Evolutionary conservation across 2,113 vertebrate genomes (phyloP), one percentile per base, ranked within the genome.

Genomic region (Sprattus sprattus): DNA sequence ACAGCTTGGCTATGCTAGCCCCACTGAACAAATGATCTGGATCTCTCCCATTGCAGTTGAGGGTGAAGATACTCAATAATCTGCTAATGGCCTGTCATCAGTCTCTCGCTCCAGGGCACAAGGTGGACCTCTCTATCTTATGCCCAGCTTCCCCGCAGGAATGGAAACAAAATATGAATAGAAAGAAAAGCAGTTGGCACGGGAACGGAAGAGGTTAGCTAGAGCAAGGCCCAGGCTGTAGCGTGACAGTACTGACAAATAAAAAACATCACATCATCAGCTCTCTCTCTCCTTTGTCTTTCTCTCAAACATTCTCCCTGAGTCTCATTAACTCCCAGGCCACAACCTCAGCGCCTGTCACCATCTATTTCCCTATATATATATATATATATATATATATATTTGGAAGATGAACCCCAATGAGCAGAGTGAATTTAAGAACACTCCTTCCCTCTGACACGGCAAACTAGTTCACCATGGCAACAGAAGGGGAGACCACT

Each of bases 1-100:
- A 93, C 92, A 93, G 93, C 91, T 91, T 92, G 90, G 90, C 92
- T 92, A 91, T 88, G 90, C 90, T 89, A 13, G 25, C 64, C 32
- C 25, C 25, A 87, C 89, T 87, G 89, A 39, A 93, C 90, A 87
- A 93, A 92, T 16, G 89, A 93, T 88, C 86, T 93, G 93, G 92
- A 92, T 71, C 25, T 11, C 64, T 32, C 15, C 87, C 3, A 81
- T 28, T 86, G 90, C 20, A 86, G 83, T 85, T 86, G 64, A 57
- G 83, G 86, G 81, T 83, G 88, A 88, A 75, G 89, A 87, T 88
- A 90, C 89, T 92, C 93, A 92, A 92, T 93, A 93, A 92, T 91
- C 88, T 88, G 84, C 89, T 93, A 94, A 92, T 91, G 90, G 90
- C 84, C 91, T 91, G 91, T 89, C 89, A 90, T 91, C 88, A 91